A percentile compares a stretch with the other conserved stretches of the same genome.
These are phyloP conservation scores for Drosophila auraria DNA, from an alignment of 1,140 invertebrate species.

Conservation along the genomic window DNA sequence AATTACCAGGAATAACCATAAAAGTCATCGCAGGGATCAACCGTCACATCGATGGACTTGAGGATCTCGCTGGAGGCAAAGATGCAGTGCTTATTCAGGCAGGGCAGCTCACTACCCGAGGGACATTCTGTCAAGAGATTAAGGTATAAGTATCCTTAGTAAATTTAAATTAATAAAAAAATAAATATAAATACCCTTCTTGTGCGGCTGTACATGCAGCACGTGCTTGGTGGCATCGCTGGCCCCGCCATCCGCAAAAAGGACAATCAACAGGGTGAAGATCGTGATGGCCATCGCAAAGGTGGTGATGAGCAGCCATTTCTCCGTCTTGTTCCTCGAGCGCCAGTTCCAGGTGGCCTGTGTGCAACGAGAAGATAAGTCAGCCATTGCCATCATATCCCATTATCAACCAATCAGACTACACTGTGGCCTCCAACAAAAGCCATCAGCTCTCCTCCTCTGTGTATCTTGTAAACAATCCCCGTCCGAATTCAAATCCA, in stretches of 20 bases:
- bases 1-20: conserved; percentile 94
- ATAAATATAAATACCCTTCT: conserved; percentile 51
- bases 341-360: conserved; percentile 86
- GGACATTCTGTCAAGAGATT: conserved; percentile 41
- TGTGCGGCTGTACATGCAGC: conserved; percentile 73
- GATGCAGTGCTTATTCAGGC: conserved; percentile 93
- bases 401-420: conserved; percentile 32
- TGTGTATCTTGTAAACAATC: conserved; percentile 39
- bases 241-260: conserved; percentile 62
- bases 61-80: conserved; percentile 94
- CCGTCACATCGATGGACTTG: conserved; percentile 91
- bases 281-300: conserved; percentile 77
- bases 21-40: conserved; percentile 97
- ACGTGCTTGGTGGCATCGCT: conserved; percentile 71
- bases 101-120: conserved; percentile 85
- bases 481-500: neutral
- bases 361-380: conserved; percentile 15
- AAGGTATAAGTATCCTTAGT: neutral
- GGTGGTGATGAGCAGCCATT: conserved; percentile 85
- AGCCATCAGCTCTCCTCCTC: neutral
- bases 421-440: neutral
- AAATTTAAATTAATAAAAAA: neutral
- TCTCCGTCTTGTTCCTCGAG: conserved; percentile 86
- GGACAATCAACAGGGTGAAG: conserved; percentile 84
- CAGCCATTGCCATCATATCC: neutral